A percentile compares a stretch with the other conserved stretches of the same genome.
Evolutionary conservation across 2,113 vertebrate species (phyloP).

Genomic region (Nestor notabilis): DNA sequence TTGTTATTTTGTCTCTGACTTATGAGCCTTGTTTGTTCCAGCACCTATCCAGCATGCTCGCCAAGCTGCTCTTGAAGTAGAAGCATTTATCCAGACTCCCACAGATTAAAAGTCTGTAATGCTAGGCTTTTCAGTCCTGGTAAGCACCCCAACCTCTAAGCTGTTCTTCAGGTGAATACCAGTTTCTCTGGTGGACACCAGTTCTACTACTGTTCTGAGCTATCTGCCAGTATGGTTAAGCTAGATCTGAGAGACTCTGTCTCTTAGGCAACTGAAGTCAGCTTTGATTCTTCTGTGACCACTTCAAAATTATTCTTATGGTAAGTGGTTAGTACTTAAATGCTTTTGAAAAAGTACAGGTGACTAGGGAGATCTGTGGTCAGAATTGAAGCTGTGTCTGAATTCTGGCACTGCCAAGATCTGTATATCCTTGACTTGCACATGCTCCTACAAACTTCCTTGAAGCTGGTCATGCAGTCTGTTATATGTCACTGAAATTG

Average conservation of each 20-base stretch:
- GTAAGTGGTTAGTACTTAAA: background rate
- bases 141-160: background rate
- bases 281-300: background rate
- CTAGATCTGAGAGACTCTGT: background rate
- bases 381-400: background rate
- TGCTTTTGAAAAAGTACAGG: background rate
- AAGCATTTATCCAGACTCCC: background rate
- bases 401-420: background rate
- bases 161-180: background rate
- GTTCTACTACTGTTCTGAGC: background rate
- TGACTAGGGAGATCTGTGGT: background rate
- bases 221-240: background rate
- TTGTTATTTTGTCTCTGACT: background rate
- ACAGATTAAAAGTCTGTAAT: background rate
- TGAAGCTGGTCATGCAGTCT: background rate
- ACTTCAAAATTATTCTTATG: background rate
- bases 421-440: background rate
- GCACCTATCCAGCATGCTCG: background rate
- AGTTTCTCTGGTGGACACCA: background rate
- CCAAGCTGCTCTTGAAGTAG: background rate
- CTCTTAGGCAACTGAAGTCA: background rate
- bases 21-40: background rate
- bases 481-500: background rate
- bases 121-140: background rate
- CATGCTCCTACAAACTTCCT: background rate